phyloP scores from a whole-genome alignment of 2,888 invertebrate species.

The Xestoiulus laeticollis region DNA sequence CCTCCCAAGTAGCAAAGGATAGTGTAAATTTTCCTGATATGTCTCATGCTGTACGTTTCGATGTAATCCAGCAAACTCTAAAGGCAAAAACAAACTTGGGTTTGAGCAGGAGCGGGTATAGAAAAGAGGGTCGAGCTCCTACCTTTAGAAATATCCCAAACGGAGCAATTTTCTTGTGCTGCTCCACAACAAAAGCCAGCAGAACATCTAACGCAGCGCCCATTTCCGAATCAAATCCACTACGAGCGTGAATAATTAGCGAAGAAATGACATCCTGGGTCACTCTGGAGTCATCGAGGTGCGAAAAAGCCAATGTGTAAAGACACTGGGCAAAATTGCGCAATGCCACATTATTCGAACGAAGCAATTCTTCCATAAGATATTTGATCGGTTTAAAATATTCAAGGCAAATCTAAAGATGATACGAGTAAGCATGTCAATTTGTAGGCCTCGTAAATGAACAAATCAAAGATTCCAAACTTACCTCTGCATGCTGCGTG shows the following conservation, averaged over 20 bases:
- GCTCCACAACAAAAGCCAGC: background rate
- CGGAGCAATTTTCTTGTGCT: conserved; percentile 6
- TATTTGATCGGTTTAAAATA: background rate
- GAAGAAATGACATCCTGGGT: conserved; percentile 1
- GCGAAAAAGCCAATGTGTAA: background rate
- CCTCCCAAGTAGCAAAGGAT: background rate
- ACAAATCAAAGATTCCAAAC: background rate
- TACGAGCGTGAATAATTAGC: background rate
- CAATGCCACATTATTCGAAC: background rate
- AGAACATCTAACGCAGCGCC: conserved; percentile 8
- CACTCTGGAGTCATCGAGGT: background rate
- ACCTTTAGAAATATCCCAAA: conserved; percentile 45
- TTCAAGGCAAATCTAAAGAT: background rate
- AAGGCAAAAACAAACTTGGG: background rate
- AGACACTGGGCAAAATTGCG: conserved; percentile 29
- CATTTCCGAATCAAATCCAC: background rate
- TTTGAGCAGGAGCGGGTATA: too few species aligned
- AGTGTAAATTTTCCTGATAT: background rate
- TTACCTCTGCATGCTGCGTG: background rate
- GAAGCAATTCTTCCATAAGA: conserved; percentile 5
- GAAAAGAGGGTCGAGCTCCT: background rate
- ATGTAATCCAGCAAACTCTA: conserved; percentile 40
- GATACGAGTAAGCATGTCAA: too few species aligned
- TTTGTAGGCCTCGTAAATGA: too few species aligned
- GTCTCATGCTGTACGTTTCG: background rate